phyloP scores from a whole-genome alignment of 2,797 vertebrate genomes.

The Protonibea diacanthus region DNA sequence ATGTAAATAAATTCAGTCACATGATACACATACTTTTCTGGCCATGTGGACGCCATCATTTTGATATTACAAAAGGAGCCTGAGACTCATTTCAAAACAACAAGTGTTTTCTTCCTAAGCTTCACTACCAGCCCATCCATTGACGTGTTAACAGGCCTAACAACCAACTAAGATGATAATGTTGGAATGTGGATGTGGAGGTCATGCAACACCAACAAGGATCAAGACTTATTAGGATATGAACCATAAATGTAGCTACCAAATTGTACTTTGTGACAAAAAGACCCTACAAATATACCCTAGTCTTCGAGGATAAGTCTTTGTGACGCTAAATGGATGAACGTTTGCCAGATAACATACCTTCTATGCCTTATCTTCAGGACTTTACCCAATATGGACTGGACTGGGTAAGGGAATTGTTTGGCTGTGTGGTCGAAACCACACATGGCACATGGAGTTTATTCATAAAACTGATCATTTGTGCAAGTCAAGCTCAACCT shows the following conservation, averaged over 20 bases:
- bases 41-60: background rate
- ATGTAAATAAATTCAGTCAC: background rate
- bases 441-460: background rate
- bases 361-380: too few species aligned
- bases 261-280: background rate
- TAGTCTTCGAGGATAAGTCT: background rate
- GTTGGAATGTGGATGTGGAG: background rate
- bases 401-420: background rate
- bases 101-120: background rate
- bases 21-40: background rate
- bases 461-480: background rate
- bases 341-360: too few species aligned
- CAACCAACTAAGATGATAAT: background rate
- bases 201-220: background rate
- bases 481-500: background rate
- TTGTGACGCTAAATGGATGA: background rate
- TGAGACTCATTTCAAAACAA: background rate
- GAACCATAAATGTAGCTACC: background rate
- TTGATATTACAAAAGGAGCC: background rate
- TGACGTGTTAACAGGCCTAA: constrained; percentile 7
- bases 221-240: background rate
- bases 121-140: background rate
- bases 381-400: background rate
- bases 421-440: background rate
- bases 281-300: too few species aligned